Evolutionary conservation across 2,797 vertebrate genomes (phyloP).

Genomic region (Trachurus trachurus): DNA sequence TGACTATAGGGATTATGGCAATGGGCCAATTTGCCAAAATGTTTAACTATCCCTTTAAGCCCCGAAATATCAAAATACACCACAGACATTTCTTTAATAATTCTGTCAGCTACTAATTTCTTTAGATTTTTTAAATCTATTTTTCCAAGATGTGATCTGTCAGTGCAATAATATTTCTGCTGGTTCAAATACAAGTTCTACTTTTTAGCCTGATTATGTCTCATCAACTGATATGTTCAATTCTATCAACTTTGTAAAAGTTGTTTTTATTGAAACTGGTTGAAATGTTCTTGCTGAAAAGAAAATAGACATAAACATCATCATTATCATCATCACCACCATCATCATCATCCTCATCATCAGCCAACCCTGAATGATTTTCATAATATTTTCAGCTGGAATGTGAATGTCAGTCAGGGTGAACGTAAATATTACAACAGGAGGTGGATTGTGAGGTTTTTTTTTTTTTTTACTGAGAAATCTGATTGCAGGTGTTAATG

Average conservation of each 20-base stretch:
- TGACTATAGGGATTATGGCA: too few species aligned
- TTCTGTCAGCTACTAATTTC: background rate
- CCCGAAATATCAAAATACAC: background rate
- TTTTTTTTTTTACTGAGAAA: background rate
- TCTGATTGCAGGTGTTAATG: conserved; percentile 13
- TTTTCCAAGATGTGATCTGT: background rate
- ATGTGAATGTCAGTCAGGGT: background rate
- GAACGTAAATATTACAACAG: background rate
- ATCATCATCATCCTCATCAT: background rate
- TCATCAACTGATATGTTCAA: background rate
- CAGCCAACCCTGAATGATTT: background rate
- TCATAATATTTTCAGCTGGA: background rate
- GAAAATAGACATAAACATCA: too few species aligned
- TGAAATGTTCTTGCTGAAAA: background rate
- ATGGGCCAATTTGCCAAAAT: too few species aligned
- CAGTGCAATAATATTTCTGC: background rate
- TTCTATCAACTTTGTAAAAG: background rate
- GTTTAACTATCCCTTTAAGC: too few species aligned
- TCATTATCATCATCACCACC: background rate
- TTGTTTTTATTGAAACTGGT: background rate
- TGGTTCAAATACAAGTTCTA: too few species aligned
- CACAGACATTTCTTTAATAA: background rate
- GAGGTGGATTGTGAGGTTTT: background rate
- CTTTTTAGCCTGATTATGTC: background rate
- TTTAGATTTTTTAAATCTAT: background rate